A percentile compares a stretch with the other conserved stretches of the same genome.
Evolutionary conservation across 2,888 invertebrate species (phyloP).

Genomic region (Axea sp.): DNA sequence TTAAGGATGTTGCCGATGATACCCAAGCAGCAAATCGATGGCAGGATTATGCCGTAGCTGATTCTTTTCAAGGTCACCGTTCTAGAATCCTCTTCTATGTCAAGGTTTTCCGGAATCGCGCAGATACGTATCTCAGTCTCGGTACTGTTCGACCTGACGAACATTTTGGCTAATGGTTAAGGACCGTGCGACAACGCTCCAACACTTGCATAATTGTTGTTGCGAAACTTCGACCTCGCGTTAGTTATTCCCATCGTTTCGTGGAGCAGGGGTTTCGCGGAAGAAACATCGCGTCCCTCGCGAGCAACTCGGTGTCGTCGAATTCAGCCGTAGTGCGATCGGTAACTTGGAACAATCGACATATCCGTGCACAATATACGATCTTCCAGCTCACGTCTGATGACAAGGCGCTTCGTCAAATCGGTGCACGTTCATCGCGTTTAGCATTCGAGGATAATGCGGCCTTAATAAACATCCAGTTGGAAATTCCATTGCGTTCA

Average conservation of each 20-base stretch:
- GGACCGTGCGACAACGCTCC: no score
- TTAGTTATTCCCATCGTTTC: neutral
- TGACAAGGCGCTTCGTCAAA: slow-evolving; percentile 54
- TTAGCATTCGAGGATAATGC: slow-evolving; percentile 54
- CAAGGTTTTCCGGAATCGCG: slow-evolving; percentile 66
- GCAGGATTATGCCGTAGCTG: slow-evolving; percentile 85
- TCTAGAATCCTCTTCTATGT: slow-evolving; percentile 82
- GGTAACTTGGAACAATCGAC: slow-evolving; percentile 15
- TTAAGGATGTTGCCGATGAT: slow-evolving; percentile 90
- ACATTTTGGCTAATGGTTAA: slow-evolving; percentile 33
- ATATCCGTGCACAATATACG: no score
- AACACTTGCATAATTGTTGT: no score
- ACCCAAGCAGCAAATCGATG: slow-evolving; percentile 86
- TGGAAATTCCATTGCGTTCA: slow-evolving; percentile 56
- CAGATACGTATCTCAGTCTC: slow-evolving; percentile 38
- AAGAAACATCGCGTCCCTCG: no score
- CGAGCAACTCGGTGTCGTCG: no score
- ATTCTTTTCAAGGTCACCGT: slow-evolving; percentile 82
- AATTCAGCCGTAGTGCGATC: no score
- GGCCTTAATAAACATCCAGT: slow-evolving; percentile 62
- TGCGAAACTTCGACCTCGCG: no score
- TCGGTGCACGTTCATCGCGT: slow-evolving; percentile 60
- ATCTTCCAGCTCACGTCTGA: no score
- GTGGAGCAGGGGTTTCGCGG: neutral
- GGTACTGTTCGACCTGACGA: slow-evolving; percentile 30